Base-by-base conservation (phyloP, 1,140 invertebrate genomes). In the Camponotus floridanus region DNA sequence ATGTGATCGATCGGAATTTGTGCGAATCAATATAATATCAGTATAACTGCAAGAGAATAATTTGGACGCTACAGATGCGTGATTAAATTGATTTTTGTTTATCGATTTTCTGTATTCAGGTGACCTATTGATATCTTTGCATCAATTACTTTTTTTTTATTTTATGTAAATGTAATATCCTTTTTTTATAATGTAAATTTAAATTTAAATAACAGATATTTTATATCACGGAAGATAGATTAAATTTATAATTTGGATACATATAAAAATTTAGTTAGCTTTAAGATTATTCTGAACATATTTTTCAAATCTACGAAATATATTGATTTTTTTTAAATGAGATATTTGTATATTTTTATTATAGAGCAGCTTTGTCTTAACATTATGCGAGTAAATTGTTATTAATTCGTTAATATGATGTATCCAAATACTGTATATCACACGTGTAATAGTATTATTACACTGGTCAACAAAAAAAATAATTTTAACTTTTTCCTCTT, bases 121-220 rank as follows among this genome's bases (percentile, higher is more conserved):
- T 8, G 18, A 1, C 61, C 8, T 11, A 26, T 3, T 21, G 21
- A 15, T 42, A 65, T 48, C 21, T 2, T 9, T n/a, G 2, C 3
- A 11, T 31, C 8, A 67, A 68, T 1, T 39, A 26, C 18, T 68
- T 68, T 67, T 79, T 68, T 39, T 79, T 68, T 39, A 18, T 55
- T 9, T 68, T 57, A 68, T 68, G 62, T 36, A 68, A 9, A 67
- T 39, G 13, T 7, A n/a, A 76, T 51, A 11, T 26, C 7, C 13
- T 36, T 33, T 51, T 55, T 26, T 68, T 65, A 36, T n/a, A 18
- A 33, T 13, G n/a, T 8, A 26, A 59, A 59, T 71, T 42, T 59
- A 33, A 57, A 81, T 59, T 71, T 78, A 1, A 7, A 4, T 15
- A 7, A 21, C 33, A 67, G 21, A 81, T 73, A 61, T 61, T 45